Percentiles rank a stretch among this genome's conserved stretches.
Evolutionary conservation across 1,140 invertebrate species (phyloP).

Genomic region (Varroa destructor): DNA sequence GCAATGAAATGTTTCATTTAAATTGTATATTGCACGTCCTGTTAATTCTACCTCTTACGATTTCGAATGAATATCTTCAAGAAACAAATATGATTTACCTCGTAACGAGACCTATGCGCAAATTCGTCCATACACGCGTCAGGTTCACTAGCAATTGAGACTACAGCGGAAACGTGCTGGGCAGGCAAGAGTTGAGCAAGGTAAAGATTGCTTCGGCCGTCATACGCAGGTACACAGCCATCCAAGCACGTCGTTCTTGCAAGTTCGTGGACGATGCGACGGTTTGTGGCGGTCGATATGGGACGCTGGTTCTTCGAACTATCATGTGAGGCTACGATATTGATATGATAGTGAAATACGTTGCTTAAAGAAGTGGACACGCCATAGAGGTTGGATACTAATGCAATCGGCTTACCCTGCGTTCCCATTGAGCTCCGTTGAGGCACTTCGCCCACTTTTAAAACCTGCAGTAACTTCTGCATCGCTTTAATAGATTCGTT

Average conservation of each 20-base stretch:
- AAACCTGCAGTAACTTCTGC: not conserved
- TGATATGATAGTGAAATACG: not conserved
- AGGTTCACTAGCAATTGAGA: not conserved
- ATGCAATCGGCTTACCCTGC: not conserved
- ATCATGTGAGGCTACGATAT: not conserved
- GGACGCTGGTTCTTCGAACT: not conserved
- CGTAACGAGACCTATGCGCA: not conserved
- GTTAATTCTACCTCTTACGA: no score
- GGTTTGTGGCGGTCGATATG: not conserved
- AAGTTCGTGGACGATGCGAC: not conserved
- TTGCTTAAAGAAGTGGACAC: not conserved
- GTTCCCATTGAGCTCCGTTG: not conserved
- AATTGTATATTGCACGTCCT: no score
- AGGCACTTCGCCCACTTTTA: not conserved
- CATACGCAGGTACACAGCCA: conserved; percentile 7
- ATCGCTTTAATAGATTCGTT: no score
- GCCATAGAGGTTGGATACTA: conserved; percentile 13
- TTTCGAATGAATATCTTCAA: no score
- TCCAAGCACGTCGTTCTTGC: not conserved
- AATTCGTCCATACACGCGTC: not conserved
- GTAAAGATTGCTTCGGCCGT: conserved; percentile 3
- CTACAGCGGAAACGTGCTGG: not conserved
- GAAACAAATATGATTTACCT: not conserved
- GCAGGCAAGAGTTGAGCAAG: not conserved
- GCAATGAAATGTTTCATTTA: no score